Base-by-base conservation (phyloP, 1,140 invertebrate species). In the Lucilia sericata region DNA sequence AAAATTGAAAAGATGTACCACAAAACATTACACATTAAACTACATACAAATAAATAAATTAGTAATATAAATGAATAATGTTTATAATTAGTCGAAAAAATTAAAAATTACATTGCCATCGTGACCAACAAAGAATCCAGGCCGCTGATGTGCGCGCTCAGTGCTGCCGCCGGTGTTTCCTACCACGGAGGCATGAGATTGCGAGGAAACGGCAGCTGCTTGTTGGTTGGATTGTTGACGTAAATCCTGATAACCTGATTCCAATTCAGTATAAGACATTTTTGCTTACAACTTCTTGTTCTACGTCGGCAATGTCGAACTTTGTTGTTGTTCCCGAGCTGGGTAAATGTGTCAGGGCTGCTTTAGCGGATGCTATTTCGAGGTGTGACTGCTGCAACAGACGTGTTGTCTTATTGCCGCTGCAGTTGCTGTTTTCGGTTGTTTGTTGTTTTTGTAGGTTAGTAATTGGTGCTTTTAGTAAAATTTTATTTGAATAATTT, bases 191-290 rank as follows among this genome's bases (percentile, higher is more conserved):
- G 74, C 8, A 36, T 83, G 76, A 30, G 42, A 21, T 80, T 83
- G 82, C 5, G 76, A 49, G 60, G 51, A 86, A 65, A 19, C 85
- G 17, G 42, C 76, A 85, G 87, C 74, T 86, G 87, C 83, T 86
- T 86, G 82, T 84, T 85, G 75, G 84, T 87, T 87, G 17, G 88
- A 85, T 86, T 94, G 93, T 89, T 95, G 94, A 86, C 94, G 93
- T 86, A 95, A 92, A 85, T 94, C 96, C 93, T 96, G 96, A 93
- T 97, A 97, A 84, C 96, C 96, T 93, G 96, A 95, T 93, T 97
- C 96, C 87, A 97, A 91, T 93, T 97, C 96, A 89, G 96, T 96
- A 92, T 97, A 97, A 91, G 96, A 97, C 96, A 97, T 96, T 42
- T 83, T 65, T 47, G 13, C 3, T 17, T 4, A 17, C 17, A 55